phyloP scores from a whole-genome alignment of 2,797 vertebrate species.

The Picus viridis region DNA sequence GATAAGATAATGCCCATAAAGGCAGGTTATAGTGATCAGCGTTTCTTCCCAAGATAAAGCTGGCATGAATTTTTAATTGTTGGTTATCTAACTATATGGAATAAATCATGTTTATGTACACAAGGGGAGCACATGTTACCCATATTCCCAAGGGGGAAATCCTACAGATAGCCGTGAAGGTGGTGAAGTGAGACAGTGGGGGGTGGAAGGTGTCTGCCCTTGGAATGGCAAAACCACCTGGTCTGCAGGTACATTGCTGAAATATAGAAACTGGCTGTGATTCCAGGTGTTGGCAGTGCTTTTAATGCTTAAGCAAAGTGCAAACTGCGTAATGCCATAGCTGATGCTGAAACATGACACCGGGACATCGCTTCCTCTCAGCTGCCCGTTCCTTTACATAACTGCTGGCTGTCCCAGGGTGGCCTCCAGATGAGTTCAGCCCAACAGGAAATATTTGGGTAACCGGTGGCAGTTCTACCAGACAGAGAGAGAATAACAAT shows the following conservation, averaged over 20 bases:
- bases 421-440: background rate
- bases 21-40: background rate
- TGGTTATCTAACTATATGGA: background rate
- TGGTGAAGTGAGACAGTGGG: fast-evolving
- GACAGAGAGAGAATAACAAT: background rate
- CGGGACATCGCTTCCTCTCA: background rate
- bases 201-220: background rate
- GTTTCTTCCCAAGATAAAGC: slow-evolving; percentile 4
- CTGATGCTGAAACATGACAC: slow-evolving; percentile 3
- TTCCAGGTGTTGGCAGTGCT: slow-evolving; percentile 14
- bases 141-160: background rate
- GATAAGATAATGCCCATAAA: slow-evolving; percentile 38
- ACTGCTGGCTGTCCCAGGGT: background rate
- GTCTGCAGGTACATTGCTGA: background rate
- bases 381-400: background rate
- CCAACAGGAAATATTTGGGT: background rate
- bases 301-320: slow-evolving; percentile 24
- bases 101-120: background rate
- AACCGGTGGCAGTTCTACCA: background rate
- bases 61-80: slow-evolving; percentile 10
- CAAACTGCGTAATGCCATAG: background rate
- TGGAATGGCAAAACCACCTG: background rate
- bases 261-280: slow-evolving; percentile 12
- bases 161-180: background rate
- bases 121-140: fast-evolving